Percentiles rank a stretch among this genome's conserved stretches.
phyloP scores from a whole-genome alignment of 2,797 vertebrate species.

The Megalops cyprinoides region DNA sequence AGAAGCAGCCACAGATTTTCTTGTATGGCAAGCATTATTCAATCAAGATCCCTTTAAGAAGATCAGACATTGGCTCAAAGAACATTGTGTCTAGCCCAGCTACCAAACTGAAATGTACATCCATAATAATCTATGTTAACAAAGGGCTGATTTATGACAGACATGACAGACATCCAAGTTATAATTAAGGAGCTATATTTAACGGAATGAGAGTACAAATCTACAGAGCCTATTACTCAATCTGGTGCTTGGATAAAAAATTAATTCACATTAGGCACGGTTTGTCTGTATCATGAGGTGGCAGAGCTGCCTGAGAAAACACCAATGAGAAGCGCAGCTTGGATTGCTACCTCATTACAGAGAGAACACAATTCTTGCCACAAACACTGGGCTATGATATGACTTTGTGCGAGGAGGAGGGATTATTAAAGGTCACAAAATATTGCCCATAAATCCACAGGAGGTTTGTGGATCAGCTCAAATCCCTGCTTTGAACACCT shows the following conservation, averaged over 20 bases:
- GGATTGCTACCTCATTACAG: background rate
- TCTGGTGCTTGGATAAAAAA: background rate
- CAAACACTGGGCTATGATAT: background rate
- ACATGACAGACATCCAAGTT: slow-evolving; percentile 1
- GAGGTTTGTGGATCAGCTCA: slow-evolving; percentile 34
- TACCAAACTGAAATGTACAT: background rate
- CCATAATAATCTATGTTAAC: background rate
- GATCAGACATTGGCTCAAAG: background rate
- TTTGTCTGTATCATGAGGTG: background rate
- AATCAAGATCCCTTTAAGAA: background rate
- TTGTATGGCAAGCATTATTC: background rate
- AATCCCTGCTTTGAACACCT: slow-evolving; percentile 35
- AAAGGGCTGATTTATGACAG: slow-evolving; percentile 1
- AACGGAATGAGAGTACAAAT: background rate
- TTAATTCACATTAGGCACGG: background rate
- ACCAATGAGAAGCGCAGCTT: background rate
- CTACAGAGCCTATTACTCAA: background rate
- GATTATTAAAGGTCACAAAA: slow-evolving; percentile 30
- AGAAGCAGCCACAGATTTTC: background rate
- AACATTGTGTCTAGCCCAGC: background rate
- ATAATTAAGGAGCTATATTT: slow-evolving; percentile 1
- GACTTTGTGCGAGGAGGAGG: background rate
- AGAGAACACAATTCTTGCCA: background rate
- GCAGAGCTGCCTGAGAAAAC: background rate
- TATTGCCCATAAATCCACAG: slow-evolving; percentile 29